Evolutionary conservation across 2,888 invertebrate genomes (phyloP), one percentile per base, ranked within the genome.

Genomic region (Erebia palarica): DNA sequence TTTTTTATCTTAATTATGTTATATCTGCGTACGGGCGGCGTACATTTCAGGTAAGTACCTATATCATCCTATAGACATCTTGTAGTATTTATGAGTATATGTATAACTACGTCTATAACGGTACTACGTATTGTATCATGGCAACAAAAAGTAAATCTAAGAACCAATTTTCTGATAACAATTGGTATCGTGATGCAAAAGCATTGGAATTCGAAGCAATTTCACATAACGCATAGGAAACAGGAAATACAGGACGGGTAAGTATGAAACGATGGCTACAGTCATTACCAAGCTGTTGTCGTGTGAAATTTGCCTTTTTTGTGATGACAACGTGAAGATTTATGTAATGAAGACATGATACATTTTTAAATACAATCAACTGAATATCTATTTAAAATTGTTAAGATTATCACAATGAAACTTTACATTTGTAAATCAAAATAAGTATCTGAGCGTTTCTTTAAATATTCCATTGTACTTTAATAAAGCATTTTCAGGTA

Each of bases 241-340:
- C 91, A 85, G 88, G 91, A 90, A 90, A 91, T 90, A 89, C 91
- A 86, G 90, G 91, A 85, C 81, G 69, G 81, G 84, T 81, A 79
- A 85, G 84, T 85, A 81, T 79, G 78, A 80, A 81, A 73, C 75
- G 75, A 73, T 67, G 80, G 80, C 80, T 78, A 77, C 80, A 80
- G 82, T 86, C 86, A 88, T 89, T 88, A 86, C 78, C 79, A 14
- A 59, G 47, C 47, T 58, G 57, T 71, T 79, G 80, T 79, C 79
- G 81, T 81, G 82, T 78, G 79, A 82, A 83, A 82, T 82, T 80
- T 80, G 80, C 76, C 73, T 78, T 84, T 87, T 89, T 87, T 76
- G 72, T 68, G 42, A 69, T 58, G 69, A 72, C 64, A 67, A 58
- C 61, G 65, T 60, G 63, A 68, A 72, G 65, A 65, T 73, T 73